Base-by-base conservation (phyloP, 2,888 invertebrate species). In the Drosophila prolongata region DNA sequence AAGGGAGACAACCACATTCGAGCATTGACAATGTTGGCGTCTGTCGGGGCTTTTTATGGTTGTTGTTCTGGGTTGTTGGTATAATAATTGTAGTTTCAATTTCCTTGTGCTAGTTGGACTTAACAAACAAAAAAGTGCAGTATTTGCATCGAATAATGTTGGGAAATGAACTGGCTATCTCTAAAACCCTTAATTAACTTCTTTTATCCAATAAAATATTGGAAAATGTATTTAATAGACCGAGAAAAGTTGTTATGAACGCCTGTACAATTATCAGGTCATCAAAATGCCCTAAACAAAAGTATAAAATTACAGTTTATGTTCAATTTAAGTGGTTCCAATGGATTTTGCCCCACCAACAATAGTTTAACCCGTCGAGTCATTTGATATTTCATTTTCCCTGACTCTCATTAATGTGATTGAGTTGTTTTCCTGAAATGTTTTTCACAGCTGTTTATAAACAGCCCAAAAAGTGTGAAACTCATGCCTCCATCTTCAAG, bases 381-480 rank as follows among this genome's bases (percentile, higher is more conserved):
- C 53, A 69, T 69, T 69, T 34, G 69, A 71, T 61, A 71, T 44
- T 69, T 40, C 14, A 47, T 56, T 47, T 24, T 40, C 54, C 30
- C 40, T 13, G 40, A 38, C 46, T 34, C 44, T 46, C 72, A 56
- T 65, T 73, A 67, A 62, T 35, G 64, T 78, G 69, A 78, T 78
- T 64, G 56, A 65, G 55, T 60, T 72, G 54, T 61, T 65, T 73
- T 58, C 50, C 43, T 13, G 35, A 54, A 43, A 52, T 57, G 56
- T 73, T 59, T 66, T 68, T 40, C 47, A 35, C 76, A 62, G 64
- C 53, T 55, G 76, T 59, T 78, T 71, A 65, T 24, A 78, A 76
- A 78, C 68, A 70, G 35, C 27, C 16, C 54, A 35, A 40, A 57
- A 73, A 74, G 83, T 82, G 83, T 60, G 71, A 75, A 71, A 55